Percentiles rank a stretch among this genome's conserved stretches.
phyloP scores from a whole-genome alignment of 2,888 invertebrate species.

The Linnaemya tessellans region DNA sequence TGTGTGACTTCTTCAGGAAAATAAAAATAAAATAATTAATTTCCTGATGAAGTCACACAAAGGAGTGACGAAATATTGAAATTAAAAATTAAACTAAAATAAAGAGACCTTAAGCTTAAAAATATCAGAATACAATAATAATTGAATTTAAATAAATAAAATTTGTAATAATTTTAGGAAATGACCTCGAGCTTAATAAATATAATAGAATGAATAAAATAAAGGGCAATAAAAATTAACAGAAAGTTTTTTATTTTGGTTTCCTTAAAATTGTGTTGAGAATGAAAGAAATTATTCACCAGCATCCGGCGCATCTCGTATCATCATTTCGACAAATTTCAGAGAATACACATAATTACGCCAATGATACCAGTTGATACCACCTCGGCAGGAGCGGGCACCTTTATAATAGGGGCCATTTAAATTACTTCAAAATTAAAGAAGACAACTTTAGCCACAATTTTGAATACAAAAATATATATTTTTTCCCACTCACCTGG shows the following conservation, averaged over 20 bases:
- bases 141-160: too few species aligned
- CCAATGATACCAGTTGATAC: constrained; percentile 64
- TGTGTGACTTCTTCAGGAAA: too few species aligned
- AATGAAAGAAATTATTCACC: constrained; percentile 13
- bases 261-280: background rate
- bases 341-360: constrained; percentile 54
- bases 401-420: constrained; percentile 54
- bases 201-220: too few species aligned
- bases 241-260: background rate
- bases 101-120: too few species aligned
- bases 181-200: too few species aligned
- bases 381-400: constrained; percentile 29
- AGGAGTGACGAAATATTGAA: too few species aligned
- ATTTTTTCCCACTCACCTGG: constrained; percentile 24
- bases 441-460: background rate
- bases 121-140: too few species aligned
- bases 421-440: constrained; percentile 40
- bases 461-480: too few species aligned
- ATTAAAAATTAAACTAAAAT: too few species aligned
- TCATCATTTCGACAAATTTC: constrained; percentile 60
- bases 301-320: constrained; percentile 14
- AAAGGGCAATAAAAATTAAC: background rate
- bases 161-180: too few species aligned
- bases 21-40: too few species aligned
- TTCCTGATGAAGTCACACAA: too few species aligned